Percentiles rank a stretch among this genome's conserved stretches.
Conservation (phyloP, 2,113 vertebrate genomes). For the Rhabdomys dilectus region DNA sequence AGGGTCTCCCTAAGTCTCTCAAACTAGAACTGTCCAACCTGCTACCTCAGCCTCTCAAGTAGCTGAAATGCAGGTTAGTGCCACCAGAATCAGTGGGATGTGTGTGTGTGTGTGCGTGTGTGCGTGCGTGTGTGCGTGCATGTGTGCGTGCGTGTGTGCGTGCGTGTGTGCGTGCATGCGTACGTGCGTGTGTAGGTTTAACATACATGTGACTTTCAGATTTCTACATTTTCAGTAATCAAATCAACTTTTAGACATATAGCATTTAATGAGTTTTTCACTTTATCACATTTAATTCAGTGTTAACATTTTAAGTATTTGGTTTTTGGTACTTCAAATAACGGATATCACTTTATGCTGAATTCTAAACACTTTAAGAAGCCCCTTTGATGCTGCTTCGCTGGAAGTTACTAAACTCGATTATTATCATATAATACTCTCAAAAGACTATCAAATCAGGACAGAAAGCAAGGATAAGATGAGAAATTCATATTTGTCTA, state of each 20-base stretch:
- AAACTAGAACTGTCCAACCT: background rate
- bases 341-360: background rate
- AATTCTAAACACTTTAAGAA: background rate
- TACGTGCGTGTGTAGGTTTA: background rate
- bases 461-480: constrained; percentile 4
- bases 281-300: background rate
- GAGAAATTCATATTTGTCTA: background rate
- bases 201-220: background rate
- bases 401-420: background rate
- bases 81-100: background rate
- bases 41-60: background rate
- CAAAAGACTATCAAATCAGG: background rate
- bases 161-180: too few species aligned
- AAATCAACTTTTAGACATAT: background rate
- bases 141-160: too few species aligned
- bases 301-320: constrained; percentile 28
- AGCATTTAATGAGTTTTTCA: background rate
- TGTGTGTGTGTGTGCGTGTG: too few species aligned
- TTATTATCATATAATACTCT: background rate
- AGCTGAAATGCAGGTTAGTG: background rate
- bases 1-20: background rate
- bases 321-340: background rate
- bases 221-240: background rate
- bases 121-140: too few species aligned
- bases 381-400: constrained; percentile 23